Base-by-base conservation (phyloP, 2,888 invertebrate genomes). In the Hirtodrosophila confusa region DNA sequence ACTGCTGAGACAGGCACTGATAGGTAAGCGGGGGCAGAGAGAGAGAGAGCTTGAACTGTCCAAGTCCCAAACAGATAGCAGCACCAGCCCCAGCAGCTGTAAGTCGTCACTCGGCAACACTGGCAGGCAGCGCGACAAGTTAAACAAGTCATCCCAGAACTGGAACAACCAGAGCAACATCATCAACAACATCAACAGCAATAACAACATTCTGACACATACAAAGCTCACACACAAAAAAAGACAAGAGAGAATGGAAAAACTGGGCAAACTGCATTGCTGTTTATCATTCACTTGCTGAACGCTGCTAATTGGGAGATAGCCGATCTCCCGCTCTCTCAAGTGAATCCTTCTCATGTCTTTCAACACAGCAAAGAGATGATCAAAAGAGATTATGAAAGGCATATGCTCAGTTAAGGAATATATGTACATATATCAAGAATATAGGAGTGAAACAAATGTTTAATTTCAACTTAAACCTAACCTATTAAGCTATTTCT, bases 111-210 rank as follows among this genome's bases (percentile, higher is more conserved):
- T 43, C 29, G 53, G 29, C 40, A 31, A 11, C 27, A 53, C 27
- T 43, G 37, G 33, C 31, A 75, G 55, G 49, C 37, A 40, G 69
- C 60, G 75, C 70, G 80, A 87, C 88, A 87, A 87, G 82, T 80
- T 66, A 62, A 80, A 84, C 87, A 72, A 80, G 87, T 86, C 86
- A 66, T 64, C 80, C 61, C 63, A 87, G 86, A 80, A 80, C 86
- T 87, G 88, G 88, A 87, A 80, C 80, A 80, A 66, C 57, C 67
- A 61, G 61, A 57, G 56, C 75, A 63, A 49, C 68, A 61, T 12
- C 54, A 37, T 17, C 54, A 55, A 27, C 56, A 37, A 29, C 44
- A 48, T 29, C 48, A 61, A 24, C 48, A 57, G 31, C 50, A 58
- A 50, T 56, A 51, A 69, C 75, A 55, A 60, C 60, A 55, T 62